Percentiles rank a stretch among this genome's conserved stretches.
These are phyloP conservation scores for Diuraphis noxia DNA, from an alignment of 1,140 invertebrate species.

Conservation along the genomic window DNA sequence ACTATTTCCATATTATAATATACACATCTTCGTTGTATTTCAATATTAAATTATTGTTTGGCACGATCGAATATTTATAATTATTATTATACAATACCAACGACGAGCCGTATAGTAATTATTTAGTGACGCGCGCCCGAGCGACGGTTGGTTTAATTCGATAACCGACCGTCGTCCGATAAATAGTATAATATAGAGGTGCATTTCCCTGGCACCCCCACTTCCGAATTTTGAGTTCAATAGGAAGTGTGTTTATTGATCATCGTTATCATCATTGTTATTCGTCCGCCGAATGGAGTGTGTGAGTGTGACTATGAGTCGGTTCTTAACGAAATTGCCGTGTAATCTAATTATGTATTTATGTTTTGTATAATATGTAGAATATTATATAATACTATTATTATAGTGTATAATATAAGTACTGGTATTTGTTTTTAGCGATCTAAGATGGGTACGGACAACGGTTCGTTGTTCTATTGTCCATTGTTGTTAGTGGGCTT, in stretches of 20 bases:
- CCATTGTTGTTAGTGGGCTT: background rate
- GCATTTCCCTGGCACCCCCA: too few relatives aligned
- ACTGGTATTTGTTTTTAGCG: background rate
- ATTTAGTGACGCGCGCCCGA: background rate
- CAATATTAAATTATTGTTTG: background rate
- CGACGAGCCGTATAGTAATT: background rate
- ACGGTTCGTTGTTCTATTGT: background rate
- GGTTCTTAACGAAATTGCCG: background rate
- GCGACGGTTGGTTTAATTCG: background rate
- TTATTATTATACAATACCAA: background rate
- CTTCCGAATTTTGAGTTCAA: too few relatives aligned
- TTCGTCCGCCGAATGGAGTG: background rate
- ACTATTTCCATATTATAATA: background rate
- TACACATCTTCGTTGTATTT: background rate
- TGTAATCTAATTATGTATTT: background rate
- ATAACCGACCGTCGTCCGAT: background rate
- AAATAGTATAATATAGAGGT: too few relatives aligned
- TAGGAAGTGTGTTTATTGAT: too few relatives aligned
- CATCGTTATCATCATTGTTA: background rate
- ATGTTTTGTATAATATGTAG: background rate
- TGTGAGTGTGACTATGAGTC: background rate
- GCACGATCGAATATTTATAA: background rate
- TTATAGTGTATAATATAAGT: too few relatives aligned
- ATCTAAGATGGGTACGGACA: background rate
- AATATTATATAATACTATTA: too few relatives aligned